Conservation (phyloP, 2,113 vertebrate genomes). For the Corydoras sp. region DNA sequence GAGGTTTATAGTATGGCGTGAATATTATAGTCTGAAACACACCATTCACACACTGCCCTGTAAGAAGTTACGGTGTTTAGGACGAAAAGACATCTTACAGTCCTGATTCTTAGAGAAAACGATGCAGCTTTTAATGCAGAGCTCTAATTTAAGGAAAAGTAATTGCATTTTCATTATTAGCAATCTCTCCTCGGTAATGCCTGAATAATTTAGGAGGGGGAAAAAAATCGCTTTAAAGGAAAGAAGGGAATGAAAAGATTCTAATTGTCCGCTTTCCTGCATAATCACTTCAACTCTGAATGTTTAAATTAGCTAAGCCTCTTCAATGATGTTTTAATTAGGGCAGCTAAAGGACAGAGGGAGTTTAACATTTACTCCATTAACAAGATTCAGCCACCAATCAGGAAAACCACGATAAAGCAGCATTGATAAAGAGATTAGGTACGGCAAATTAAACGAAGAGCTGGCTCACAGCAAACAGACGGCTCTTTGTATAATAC, state of each 20-base stretch:
- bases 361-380: neutral
- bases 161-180: conserved; percentile 21
- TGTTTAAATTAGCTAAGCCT: conserved; percentile 22
- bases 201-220: conserved; percentile 31
- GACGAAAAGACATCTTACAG: too few relatives aligned
- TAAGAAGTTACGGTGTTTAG: too few relatives aligned
- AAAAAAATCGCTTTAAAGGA: conserved; percentile 38
- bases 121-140: neutral
- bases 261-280: conserved; percentile 31
- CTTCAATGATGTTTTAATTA: conserved; percentile 60
- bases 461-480: too few relatives aligned
- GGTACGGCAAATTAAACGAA: too few relatives aligned
- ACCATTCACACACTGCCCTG: too few relatives aligned
- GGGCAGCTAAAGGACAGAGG: conserved; percentile 40
- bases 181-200: conserved; percentile 41
- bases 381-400: neutral
- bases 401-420: neutral
- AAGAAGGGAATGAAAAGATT: conserved; percentile 47
- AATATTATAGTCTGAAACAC: too few relatives aligned
- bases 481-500: neutral
- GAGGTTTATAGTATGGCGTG: too few relatives aligned
- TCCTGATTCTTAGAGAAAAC: neutral
- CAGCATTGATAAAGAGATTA: neutral
- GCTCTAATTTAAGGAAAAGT: conserved; percentile 7
- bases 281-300: conserved; percentile 39